These are phyloP conservation scores for Loris lydekkerianus DNA, from an alignment of 2,797 vertebrate genomes.

Conservation along the genomic window DNA sequence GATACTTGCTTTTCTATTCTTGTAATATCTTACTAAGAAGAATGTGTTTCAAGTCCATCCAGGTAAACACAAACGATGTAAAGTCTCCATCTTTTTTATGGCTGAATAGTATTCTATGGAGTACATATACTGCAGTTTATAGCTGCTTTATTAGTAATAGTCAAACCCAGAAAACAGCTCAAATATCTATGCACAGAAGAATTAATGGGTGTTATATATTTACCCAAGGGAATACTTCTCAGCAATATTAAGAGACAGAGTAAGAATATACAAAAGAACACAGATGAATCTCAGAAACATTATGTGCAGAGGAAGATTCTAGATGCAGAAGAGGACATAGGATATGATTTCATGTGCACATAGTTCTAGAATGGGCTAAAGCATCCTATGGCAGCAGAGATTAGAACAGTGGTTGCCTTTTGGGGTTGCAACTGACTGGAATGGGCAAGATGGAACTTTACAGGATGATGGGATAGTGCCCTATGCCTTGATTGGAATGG, in stretches of 20 bases:
- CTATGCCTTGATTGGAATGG: neutral
- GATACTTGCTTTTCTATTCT: too few relatives aligned
- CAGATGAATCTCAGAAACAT: neutral
- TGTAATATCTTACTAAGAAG: too few relatives aligned
- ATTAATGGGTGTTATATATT: neutral
- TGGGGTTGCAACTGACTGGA: neutral
- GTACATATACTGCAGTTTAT: neutral
- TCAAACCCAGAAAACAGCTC: neutral
- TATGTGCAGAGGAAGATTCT: neutral
- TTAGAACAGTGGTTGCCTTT: neutral
- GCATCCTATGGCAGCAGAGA: neutral
- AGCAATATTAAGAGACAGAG: neutral
- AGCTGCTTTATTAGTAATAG: slow-evolving; percentile 5
- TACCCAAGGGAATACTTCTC: neutral
- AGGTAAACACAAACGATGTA: too few relatives aligned
- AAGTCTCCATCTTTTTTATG: too few relatives aligned
- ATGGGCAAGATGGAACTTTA: neutral
- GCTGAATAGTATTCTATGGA: too few relatives aligned
- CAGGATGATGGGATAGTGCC: neutral
- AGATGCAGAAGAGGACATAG: neutral
- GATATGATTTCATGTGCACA: neutral
- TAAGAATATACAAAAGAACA: neutral
- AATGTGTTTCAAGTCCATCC: too few relatives aligned
- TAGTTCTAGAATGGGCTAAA: neutral
- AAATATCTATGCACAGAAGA: neutral